Evolutionary conservation across 2,888 invertebrate species (phyloP), one percentile per base, ranked within the genome.

Genomic region (Melipona beecheii): DNA sequence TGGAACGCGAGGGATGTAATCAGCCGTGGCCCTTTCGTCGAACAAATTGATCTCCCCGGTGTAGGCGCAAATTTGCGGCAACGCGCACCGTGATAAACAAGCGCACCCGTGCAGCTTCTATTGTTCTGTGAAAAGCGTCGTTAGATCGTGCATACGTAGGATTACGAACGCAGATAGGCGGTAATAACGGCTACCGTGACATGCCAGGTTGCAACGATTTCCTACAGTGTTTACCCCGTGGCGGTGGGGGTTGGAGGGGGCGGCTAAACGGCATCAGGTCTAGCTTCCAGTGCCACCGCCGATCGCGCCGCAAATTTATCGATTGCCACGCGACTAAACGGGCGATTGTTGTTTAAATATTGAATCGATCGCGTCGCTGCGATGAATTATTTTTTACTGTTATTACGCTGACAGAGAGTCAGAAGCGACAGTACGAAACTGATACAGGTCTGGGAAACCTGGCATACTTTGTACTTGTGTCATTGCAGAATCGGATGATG

Each of bases 121-220:
- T 88, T 88, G 89, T 89, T 89, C 88, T 78, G 86, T 84, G 90
- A 86, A 89, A 90, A 89, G 79, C 82, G 82, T 72, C 71, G 78
- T 78, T 68, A 76, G 75, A 74, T 71, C 70, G 75, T 54, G 60
- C 56, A 68, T 72, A 84, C 69, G 81, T 83, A 83, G 82, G 90
- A 90, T 90, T 89, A 86, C 86, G 71, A 85, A 77, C 69, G 84
- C 69, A 88, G 89, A 90, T 90, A 90, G 71, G 50, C 82, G 71
- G 78, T 88, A 88, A 89, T 89, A 83, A 87, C 87, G 68, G 70
- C 81, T 81, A 90, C 85, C 90, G 90, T 88, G 89, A 88, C 89
- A 85, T 84, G 86, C 87, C 79, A 85, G 82, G 79, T 84, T 87
- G 84, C 84, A 86, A 89, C 88, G 84, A 89, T 89, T 89, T 89